These are phyloP conservation scores for Mus caroli DNA, from an alignment of 2,797 vertebrate genomes.

Conservation along the genomic window DNA sequence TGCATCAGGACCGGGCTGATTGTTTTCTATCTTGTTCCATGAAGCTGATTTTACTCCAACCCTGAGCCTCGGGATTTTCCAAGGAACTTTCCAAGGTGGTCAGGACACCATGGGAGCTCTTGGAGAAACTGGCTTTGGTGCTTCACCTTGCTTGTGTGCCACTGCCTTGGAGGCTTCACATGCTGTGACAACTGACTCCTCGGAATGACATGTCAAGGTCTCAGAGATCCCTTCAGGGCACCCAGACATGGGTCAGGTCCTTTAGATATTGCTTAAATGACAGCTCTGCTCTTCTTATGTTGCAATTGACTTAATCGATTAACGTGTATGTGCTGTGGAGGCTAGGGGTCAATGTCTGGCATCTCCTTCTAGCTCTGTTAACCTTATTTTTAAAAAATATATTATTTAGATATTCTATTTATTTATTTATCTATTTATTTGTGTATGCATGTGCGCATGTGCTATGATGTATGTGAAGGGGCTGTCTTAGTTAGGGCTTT, in stretches of 20 bases:
- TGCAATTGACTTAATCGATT: not conserved
- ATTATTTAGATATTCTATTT: not conserved
- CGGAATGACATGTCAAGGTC: not conserved
- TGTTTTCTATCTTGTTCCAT: slow-evolving; percentile 54
- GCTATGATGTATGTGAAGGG: not conserved
- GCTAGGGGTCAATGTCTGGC: not conserved
- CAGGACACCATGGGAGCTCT: slow-evolving; percentile 27
- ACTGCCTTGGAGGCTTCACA: not conserved
- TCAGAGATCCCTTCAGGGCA: not conserved
- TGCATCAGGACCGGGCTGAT: not conserved
- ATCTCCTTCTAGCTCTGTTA: not conserved
- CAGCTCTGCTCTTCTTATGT: not conserved
- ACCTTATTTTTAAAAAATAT: not conserved
- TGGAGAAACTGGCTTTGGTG: not conserved
- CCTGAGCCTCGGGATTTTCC: slow-evolving; percentile 56
- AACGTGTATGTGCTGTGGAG: not conserved
- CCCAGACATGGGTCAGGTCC: not conserved
- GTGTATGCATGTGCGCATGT: no score
- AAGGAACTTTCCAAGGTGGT: slow-evolving; percentile 60
- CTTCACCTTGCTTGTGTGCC: not conserved
- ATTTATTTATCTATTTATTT: not conserved
- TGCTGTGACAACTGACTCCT: not conserved
- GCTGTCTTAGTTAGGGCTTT: not conserved
- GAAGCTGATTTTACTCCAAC: slow-evolving; percentile 41
- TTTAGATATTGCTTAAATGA: not conserved